Percentiles rank a stretch among this genome's conserved stretches.
These are phyloP conservation scores for Geodia barretti DNA, from an alignment of 37 sponge, comb jelly and placozoan genomes.

Conservation along the genomic window DNA sequence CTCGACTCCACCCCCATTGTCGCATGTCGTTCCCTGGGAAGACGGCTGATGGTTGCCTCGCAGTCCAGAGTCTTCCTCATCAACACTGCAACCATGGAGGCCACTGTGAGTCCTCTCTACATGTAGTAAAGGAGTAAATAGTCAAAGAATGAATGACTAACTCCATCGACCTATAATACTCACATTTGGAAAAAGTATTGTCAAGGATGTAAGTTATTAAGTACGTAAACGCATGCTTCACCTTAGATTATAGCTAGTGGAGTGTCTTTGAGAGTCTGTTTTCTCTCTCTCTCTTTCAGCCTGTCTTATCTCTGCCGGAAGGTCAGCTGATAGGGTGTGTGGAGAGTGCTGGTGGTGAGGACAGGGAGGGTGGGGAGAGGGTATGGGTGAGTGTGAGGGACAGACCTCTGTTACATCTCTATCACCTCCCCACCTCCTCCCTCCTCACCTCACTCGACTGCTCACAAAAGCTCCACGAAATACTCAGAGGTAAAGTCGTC, in stretches of 20 bases:
- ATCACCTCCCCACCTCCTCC: constrained; percentile 38
- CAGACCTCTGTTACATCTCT: constrained; percentile 48
- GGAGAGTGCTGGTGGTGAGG: constrained; percentile 11
- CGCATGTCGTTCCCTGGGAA: not conserved
- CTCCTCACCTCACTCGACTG: constrained; percentile 58
- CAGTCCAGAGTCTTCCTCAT: not conserved
- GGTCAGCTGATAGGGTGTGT: constrained; percentile 18
- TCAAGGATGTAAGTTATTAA: too few species aligned
- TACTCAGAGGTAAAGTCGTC: constrained; percentile 49
- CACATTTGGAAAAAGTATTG: too few species aligned
- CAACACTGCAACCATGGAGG: not conserved
- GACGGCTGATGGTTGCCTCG: not conserved
- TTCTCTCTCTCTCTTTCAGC: constrained; percentile 10
- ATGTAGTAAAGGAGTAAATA: too few species aligned
- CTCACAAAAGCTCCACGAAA: constrained; percentile 30
- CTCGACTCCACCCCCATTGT: not conserved
- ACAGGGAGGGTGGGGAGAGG: not conserved
- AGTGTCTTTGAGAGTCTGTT: too few species aligned
- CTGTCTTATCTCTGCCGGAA: constrained; percentile 33
- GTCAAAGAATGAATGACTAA: not conserved
- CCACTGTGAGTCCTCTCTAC: not conserved
- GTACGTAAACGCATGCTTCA: too few species aligned
- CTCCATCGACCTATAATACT: not conserved
- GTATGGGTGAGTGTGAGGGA: constrained; percentile 47
- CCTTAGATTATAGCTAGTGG: too few species aligned